phyloP scores from a whole-genome alignment of 2,797 vertebrate genomes.

The Sparus aurata region DNA sequence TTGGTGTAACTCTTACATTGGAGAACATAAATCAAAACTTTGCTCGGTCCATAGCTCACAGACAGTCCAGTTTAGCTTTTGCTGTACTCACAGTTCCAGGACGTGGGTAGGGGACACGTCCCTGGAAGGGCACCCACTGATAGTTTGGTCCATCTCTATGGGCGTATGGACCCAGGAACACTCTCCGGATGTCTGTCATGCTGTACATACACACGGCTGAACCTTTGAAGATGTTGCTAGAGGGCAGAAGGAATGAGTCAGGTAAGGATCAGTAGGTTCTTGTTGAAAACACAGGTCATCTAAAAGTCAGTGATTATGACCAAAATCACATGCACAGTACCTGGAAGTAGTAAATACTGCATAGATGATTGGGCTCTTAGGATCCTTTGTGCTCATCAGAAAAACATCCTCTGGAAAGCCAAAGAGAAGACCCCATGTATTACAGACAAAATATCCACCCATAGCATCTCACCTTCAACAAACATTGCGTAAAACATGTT shows the following conservation, averaged over 20 bases:
- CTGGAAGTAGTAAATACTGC: slow-evolving; percentile 98
- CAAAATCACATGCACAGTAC: slow-evolving; percentile 76
- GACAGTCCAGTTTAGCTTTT: not conserved
- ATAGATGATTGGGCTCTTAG: slow-evolving; percentile 96
- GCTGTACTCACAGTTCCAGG: slow-evolving; percentile 94
- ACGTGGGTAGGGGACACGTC: slow-evolving; percentile 96
- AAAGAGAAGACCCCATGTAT: slow-evolving; percentile 15
- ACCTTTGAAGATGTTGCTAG: slow-evolving; percentile 98
- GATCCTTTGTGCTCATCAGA: slow-evolving; percentile 97
- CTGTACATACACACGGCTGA: slow-evolving; percentile 98
- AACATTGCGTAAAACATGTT: not conserved
- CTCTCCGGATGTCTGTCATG: slow-evolving; percentile 96
- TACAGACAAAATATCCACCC: not conserved
- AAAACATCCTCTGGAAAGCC: slow-evolving; percentile 85
- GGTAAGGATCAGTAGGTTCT: slow-evolving; percentile 2
- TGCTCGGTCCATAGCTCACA: not conserved
- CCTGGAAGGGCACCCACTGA: slow-evolving; percentile 98
- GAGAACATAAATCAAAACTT: not conserved
- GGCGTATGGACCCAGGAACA: slow-evolving; percentile 96
- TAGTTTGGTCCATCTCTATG: slow-evolving; percentile 98
- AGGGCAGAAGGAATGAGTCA: slow-evolving; percentile 25
- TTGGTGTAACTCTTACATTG: not conserved
- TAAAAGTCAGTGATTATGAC: not conserved
- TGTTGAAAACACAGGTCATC: not conserved
- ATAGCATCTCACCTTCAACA: not conserved